phyloP scores from a whole-genome alignment of 2,797 vertebrate species.

The Sebastes ruberrimus region DNA sequence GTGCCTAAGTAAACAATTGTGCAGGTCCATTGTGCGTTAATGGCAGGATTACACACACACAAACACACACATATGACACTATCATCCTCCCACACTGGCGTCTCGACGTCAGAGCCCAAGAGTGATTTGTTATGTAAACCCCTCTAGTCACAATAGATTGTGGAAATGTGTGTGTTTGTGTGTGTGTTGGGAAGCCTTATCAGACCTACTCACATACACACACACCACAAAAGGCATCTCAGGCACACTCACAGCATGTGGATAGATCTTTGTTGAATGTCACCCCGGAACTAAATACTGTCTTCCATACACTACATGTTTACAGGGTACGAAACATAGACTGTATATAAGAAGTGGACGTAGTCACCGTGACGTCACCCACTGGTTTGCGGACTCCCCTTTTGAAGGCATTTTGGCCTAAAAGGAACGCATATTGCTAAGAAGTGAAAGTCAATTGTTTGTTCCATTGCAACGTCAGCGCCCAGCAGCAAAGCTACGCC shows the following conservation, averaged over 20 bases:
- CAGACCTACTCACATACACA: conserved; percentile 23
- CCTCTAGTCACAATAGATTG: conserved; percentile 26
- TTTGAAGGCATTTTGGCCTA: too few species aligned
- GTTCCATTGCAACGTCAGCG: too few species aligned
- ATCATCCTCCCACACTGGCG: conserved; percentile 49
- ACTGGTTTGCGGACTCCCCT: too few species aligned
- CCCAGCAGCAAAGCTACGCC: too few species aligned
- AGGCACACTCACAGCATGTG: neutral
- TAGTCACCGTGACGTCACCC: too few species aligned
- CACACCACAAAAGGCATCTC: neutral
- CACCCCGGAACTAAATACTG: neutral
- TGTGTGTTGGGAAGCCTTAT: conserved; percentile 44
- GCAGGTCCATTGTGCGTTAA: conserved; percentile 55
- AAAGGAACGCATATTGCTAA: too few species aligned
- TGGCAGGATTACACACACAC: conserved; percentile 23
- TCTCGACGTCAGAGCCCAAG: conserved; percentile 31
- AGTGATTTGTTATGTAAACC: conserved; percentile 30
- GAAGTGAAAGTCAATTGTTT: too few species aligned
- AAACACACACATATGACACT: conserved; percentile 19
- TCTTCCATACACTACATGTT: neutral
- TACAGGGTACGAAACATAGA: neutral
- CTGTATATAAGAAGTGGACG: neutral
- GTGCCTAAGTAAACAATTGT: conserved; percentile 36
- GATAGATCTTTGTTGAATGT: neutral
- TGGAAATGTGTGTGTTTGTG: neutral